These are phyloP conservation scores for Apodemus speciosus DNA, from an alignment of 2,113 vertebrate species.

Conservation along the genomic window DNA sequence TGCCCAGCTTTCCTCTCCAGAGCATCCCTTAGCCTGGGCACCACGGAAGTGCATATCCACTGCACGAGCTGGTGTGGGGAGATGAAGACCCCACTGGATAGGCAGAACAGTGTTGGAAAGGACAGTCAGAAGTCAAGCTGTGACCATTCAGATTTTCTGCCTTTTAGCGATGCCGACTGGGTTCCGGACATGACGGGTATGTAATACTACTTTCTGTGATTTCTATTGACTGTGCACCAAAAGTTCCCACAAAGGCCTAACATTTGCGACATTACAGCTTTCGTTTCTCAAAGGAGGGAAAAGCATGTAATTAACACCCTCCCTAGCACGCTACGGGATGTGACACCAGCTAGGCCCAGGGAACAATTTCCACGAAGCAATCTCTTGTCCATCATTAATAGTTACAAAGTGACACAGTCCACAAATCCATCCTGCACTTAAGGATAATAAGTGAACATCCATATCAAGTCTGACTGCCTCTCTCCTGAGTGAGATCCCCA, in stretches of 20 bases:
- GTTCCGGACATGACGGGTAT: background rate
- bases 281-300: conserved; percentile 50
- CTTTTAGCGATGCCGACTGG: conserved; percentile 27
- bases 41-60: background rate
- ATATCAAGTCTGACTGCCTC: background rate
- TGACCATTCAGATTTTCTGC: background rate
- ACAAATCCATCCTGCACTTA: conserved; percentile 35
- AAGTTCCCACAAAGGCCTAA: conserved; percentile 31
- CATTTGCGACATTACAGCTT: conserved; percentile 15
- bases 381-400: conserved; percentile 54
- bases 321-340: background rate
- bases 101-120: background rate
- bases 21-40: background rate
- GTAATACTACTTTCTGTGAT: conserved; percentile 42
- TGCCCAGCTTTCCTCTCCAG: background rate
- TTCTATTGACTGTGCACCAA: conserved; percentile 33
- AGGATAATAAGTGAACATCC: conserved; percentile 36
- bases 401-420: conserved; percentile 10
- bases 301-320: background rate
- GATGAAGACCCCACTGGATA: background rate
- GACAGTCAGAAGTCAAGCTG: background rate
- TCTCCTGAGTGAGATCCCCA: background rate
- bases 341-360: conserved; percentile 56
- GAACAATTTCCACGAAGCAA: conserved; percentile 48
- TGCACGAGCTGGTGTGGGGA: background rate